Conservation (phyloP, 2,888 invertebrate genomes). For the Craniophora ligustri region DNA sequence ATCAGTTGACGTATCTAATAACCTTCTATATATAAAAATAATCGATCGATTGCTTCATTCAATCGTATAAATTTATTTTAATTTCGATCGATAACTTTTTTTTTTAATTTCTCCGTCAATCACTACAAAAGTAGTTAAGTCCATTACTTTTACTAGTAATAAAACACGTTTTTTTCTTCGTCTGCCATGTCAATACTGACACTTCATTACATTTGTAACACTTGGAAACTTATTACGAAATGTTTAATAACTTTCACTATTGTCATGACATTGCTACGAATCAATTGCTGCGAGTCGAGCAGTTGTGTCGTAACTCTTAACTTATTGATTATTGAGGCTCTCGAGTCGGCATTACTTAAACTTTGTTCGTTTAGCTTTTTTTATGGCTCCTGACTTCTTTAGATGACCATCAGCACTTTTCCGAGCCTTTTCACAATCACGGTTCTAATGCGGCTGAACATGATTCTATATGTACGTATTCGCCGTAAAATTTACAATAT, state of each 20-base stretch:
- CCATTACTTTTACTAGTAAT: constrained; percentile 35
- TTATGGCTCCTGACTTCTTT: background rate
- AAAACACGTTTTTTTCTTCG: constrained; percentile 21
- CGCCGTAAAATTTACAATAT: too few species aligned
- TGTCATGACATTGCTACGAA: constrained; percentile 49
- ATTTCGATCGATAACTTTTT: background rate
- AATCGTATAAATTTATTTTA: too few species aligned
- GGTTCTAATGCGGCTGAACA: too few species aligned
- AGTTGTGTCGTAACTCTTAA: constrained; percentile 28
- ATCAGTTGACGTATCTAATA: too few species aligned
- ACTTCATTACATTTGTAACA: constrained; percentile 34
- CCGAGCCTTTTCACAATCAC: too few species aligned
- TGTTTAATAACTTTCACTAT: constrained; percentile 54
- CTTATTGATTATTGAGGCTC: constrained; percentile 18
- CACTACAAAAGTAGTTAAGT: constrained; percentile 16
- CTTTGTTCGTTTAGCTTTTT: background rate
- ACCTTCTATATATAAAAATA: too few species aligned
- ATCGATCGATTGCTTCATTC: too few species aligned
- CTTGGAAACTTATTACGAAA: constrained; percentile 46
- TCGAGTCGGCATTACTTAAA: background rate
- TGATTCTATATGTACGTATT: too few species aligned
- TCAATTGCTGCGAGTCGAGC: constrained; percentile 47
- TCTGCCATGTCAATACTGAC: constrained; percentile 41
- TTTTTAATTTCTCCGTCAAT: constrained; percentile 12
- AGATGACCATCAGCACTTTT: too few species aligned